Conservation (phyloP, 2,888 invertebrate species). For the Trachelus iudaicus region DNA sequence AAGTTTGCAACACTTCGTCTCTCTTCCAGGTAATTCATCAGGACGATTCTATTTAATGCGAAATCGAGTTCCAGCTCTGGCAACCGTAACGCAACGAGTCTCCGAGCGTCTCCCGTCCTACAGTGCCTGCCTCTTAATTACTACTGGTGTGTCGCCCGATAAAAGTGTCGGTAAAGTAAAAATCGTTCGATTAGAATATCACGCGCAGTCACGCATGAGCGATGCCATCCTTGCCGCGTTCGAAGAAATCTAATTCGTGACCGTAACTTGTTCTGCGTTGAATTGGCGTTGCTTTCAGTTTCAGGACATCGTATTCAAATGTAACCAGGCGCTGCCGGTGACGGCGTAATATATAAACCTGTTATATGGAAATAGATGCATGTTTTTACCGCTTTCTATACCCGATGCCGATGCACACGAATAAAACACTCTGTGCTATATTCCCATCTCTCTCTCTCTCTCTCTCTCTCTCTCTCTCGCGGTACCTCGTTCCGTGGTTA, state of each 20-base stretch:
- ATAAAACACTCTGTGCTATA: not conserved
- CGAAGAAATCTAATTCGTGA: conserved; percentile 44
- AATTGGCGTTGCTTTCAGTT: conserved; percentile 45
- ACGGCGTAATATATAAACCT: conserved; percentile 64
- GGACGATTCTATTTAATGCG: not conserved
- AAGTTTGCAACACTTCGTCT: not conserved
- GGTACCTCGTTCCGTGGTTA: conserved; percentile 43
- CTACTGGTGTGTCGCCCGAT: not conserved
- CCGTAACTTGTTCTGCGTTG: conserved; percentile 37
- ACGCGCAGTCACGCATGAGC: conserved; percentile 2
- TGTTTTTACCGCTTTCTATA: conserved; percentile 59
- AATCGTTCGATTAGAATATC: conserved; percentile 7
- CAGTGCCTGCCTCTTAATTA: not conserved
- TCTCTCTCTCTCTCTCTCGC: too few relatives aligned
- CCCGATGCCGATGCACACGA: conserved; percentile 3
- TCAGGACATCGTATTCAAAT: conserved; percentile 62
- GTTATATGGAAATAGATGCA: conserved; percentile 66
- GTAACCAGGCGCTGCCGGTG: conserved; percentile 63
- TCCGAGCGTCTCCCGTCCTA: not conserved
- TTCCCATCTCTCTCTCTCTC: conserved; percentile 18
- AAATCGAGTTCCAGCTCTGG: not conserved
- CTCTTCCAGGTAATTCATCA: not conserved
- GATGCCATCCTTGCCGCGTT: conserved; percentile 1
- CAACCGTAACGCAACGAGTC: not conserved
- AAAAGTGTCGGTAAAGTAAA: not conserved